phyloP scores from a whole-genome alignment of 2,113 vertebrate species.

The Carollia perspicillata region DNA sequence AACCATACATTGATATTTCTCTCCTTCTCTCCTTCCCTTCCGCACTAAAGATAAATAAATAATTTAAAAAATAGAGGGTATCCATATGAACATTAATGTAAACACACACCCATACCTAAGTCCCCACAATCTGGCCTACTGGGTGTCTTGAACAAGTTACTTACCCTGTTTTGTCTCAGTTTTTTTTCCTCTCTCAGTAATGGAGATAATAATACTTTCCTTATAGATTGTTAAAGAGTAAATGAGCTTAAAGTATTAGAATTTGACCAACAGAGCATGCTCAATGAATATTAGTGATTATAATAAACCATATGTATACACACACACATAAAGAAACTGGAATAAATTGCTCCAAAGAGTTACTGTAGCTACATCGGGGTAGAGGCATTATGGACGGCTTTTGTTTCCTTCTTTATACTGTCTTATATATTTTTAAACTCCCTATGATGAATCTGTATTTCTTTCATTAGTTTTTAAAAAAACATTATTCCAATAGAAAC shows the following conservation, averaged over 20 bases:
- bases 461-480: background rate
- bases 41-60: too few relatives aligned
- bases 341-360: background rate
- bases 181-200: background rate
- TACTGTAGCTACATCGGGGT: background rate
- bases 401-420: background rate
- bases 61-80: background rate
- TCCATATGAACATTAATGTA: background rate
- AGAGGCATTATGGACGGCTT: background rate
- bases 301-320: background rate
- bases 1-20: too few relatives aligned
- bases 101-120: background rate
- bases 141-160: background rate
- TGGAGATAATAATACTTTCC: background rate
- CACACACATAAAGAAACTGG: background rate
- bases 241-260: background rate
- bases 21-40: too few relatives aligned
- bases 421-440: background rate
- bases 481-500: background rate
- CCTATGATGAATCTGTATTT: background rate
- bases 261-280: background rate
- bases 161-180: background rate
- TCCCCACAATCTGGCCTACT: background rate
- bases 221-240: background rate
- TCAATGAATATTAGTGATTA: background rate